phyloP scores from a whole-genome alignment of 2,113 vertebrate genomes.

The Meriones unguiculatus region DNA sequence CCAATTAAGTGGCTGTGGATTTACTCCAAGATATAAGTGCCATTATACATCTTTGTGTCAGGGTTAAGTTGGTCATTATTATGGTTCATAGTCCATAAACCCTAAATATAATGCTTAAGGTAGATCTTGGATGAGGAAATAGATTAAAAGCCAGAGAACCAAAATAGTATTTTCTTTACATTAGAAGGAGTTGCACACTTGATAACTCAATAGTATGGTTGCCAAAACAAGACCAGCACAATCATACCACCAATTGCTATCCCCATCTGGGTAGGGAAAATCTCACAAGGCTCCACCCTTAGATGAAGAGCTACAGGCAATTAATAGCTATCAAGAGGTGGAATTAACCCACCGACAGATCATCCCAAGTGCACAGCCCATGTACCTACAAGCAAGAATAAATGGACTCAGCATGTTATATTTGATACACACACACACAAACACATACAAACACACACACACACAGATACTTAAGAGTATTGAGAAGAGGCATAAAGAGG shows the following conservation, averaged over 20 bases:
- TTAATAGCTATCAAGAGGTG: not conserved
- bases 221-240: not conserved
- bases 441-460: not conserved
- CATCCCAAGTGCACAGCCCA: not conserved
- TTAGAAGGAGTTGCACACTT: not conserved
- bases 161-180: not conserved
- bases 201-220: not conserved
- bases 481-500: no score
- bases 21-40: not conserved
- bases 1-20: not conserved
- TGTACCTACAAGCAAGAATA: not conserved
- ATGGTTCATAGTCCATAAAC: not conserved
- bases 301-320: not conserved
- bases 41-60: not conserved
- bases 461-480: not conserved
- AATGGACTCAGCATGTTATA: not conserved
- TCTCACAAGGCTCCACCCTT: not conserved
- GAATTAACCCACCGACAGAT: not conserved
- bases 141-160: not conserved
- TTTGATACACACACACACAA: not conserved
- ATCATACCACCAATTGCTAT: not conserved
- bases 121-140: not conserved
- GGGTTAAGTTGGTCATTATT: not conserved
- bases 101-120: not conserved
- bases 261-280: not conserved